phyloP scores from a whole-genome alignment of 1,140 invertebrate species.

The Rhopalosiphum maidis region DNA sequence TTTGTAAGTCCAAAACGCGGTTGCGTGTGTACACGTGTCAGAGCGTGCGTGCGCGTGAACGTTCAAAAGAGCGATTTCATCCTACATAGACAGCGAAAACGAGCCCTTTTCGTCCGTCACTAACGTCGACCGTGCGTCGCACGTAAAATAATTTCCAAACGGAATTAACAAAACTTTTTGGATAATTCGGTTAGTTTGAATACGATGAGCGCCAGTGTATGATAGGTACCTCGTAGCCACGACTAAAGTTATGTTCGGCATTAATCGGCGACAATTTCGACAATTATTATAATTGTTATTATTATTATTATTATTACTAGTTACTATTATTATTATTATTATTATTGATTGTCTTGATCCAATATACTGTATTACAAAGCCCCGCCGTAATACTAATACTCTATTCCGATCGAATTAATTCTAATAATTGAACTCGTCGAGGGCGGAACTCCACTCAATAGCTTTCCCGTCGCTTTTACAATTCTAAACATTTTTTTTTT shows the following conservation, averaged over 20 bases:
- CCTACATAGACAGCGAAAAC: neutral
- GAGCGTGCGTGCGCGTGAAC: neutral
- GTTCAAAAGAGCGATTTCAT: neutral
- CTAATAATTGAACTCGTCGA: neutral
- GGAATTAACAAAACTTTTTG: constrained; percentile 27
- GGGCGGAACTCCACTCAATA: no score
- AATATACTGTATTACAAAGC: neutral
- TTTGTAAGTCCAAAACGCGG: no score
- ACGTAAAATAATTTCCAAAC: constrained; percentile 4
- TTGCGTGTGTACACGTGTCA: neutral
- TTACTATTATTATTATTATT: neutral
- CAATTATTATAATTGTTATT: neutral
- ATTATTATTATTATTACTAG: neutral
- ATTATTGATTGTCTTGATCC: neutral
- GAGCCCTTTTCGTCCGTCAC: neutral
- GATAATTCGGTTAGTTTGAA: constrained; percentile 49
- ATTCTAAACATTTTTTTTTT: neutral
- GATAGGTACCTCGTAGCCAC: neutral
- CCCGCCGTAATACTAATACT: neutral
- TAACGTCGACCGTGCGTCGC: neutral
- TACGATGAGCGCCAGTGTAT: neutral
- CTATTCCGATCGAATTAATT: neutral
- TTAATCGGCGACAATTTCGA: neutral
- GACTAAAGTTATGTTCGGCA: neutral
- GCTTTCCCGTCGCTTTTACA: no score